These are phyloP conservation scores for Neoniphon sammara DNA, from an alignment of 2,797 vertebrate genomes.

Conservation along the genomic window DNA sequence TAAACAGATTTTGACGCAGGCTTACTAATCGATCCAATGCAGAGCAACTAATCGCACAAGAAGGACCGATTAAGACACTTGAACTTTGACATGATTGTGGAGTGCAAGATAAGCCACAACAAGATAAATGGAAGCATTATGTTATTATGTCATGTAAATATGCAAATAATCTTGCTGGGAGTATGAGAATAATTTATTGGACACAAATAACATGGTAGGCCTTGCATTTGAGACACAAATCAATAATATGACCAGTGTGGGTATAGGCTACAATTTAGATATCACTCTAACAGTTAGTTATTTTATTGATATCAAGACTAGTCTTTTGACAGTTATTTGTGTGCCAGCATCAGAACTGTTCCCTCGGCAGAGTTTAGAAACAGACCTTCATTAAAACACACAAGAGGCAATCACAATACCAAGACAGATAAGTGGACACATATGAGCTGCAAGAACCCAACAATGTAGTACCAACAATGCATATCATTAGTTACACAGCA, in stretches of 20 bases:
- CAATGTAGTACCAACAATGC: neutral
- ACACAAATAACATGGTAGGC: slow-evolving; percentile 5
- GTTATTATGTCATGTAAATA: neutral
- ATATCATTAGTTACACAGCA: neutral
- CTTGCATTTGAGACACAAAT: too few species aligned
- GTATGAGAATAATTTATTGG: slow-evolving; percentile 1
- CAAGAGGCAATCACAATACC: slow-evolving; percentile 15
- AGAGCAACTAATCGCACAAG: slow-evolving; percentile 59
- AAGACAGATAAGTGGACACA: slow-evolving; percentile 23
- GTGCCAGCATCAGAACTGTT: slow-evolving; percentile 64
- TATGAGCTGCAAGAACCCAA: neutral
- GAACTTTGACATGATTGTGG: neutral
- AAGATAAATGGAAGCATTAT: neutral
- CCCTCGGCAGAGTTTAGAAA: slow-evolving; percentile 68
- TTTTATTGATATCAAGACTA: slow-evolving; percentile 16
- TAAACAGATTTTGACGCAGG: slow-evolving; percentile 13
- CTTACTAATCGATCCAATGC: slow-evolving; percentile 1
- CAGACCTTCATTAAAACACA: slow-evolving; percentile 69
- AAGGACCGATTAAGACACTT: neutral
- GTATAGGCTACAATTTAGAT: neutral
- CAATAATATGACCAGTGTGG: neutral
- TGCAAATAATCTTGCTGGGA: neutral
- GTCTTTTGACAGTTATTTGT: slow-evolving; percentile 11
- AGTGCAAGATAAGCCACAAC: neutral
- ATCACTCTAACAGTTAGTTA: slow-evolving; percentile 23